Percentiles rank a stretch among this genome's conserved stretches.
Conservation (phyloP, 2,797 vertebrate genomes). For the Sparidentex hasta region DNA sequence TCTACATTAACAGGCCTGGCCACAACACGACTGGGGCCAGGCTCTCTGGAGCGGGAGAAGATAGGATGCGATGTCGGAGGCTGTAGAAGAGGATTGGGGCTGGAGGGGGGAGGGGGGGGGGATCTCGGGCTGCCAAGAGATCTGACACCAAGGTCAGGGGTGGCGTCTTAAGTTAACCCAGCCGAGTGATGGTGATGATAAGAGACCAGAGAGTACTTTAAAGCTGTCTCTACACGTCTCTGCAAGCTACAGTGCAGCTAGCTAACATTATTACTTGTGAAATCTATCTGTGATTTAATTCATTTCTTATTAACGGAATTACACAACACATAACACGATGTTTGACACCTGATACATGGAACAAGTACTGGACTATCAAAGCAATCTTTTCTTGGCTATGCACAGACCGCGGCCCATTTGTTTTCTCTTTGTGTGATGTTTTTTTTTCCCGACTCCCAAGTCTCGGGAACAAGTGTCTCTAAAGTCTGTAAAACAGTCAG, state of each 20-base stretch:
- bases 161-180: conserved; percentile 59
- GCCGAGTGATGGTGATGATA: conserved; percentile 59
- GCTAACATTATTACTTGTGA: conserved; percentile 23
- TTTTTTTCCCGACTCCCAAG: neutral
- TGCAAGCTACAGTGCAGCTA: neutral
- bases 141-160: conserved; percentile 69
- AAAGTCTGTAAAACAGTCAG: neutral
- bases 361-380: conserved; percentile 10
- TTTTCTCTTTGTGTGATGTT: neutral
- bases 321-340: conserved; percentile 18
- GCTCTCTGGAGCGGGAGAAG: conserved; percentile 36
- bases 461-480: neutral
- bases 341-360: conserved; percentile 31
- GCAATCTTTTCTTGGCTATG: neutral
- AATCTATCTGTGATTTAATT: conserved; percentile 33
- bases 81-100: neutral
- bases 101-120: neutral
- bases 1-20: conserved; percentile 64
- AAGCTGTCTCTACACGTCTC: conserved; percentile 9
- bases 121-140: conserved; percentile 59
- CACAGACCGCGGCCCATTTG: neutral
- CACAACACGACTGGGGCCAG: conserved; percentile 57
- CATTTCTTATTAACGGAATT: conserved; percentile 17
- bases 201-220: conserved; percentile 37
- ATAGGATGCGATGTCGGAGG: conserved; percentile 45